These are phyloP conservation scores for Calosoma granatense DNA, from an alignment of 1,140 invertebrate genomes.

Conservation along the genomic window DNA sequence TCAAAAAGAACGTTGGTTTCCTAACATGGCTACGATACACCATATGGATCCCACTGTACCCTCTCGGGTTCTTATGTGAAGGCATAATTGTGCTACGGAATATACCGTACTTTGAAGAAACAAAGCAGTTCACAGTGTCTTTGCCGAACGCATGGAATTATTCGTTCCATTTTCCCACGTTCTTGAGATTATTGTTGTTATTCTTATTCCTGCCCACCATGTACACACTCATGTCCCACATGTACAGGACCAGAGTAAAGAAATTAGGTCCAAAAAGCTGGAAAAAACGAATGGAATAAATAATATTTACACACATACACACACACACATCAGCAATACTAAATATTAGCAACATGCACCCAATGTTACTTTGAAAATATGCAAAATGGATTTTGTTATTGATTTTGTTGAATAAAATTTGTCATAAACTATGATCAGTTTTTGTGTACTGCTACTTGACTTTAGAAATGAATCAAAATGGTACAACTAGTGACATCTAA, in stretches of 20 bases:
- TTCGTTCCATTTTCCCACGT: slow-evolving; percentile 72
- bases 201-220: slow-evolving; percentile 62
- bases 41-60: slow-evolving; percentile 88
- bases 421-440: no score
- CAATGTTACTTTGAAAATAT: no score
- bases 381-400: no score
- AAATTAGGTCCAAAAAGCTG: slow-evolving; percentile 39
- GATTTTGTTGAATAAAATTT: no score
- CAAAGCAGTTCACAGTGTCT: slow-evolving; percentile 59
- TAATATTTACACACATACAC: no score
- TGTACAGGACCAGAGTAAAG: slow-evolving; percentile 56
- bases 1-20: slow-evolving; percentile 60
- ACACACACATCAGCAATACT: no score
- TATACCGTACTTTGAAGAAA: slow-evolving; percentile 85
- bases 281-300: slow-evolving; percentile 16
- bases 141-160: slow-evolving; percentile 81
- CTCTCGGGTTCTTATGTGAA: slow-evolving; percentile 80
- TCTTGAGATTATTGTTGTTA: slow-evolving; percentile 69
- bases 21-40: slow-evolving; percentile 91
- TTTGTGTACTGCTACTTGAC: no score
- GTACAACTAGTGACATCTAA: no score
- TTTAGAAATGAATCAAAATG: no score
- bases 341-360: no score
- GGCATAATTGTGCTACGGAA: slow-evolving; percentile 67
- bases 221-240: slow-evolving; percentile 67